These are phyloP conservation scores for Carabus problematicus DNA, from an alignment of 2,888 invertebrate species.

Conservation along the genomic window DNA sequence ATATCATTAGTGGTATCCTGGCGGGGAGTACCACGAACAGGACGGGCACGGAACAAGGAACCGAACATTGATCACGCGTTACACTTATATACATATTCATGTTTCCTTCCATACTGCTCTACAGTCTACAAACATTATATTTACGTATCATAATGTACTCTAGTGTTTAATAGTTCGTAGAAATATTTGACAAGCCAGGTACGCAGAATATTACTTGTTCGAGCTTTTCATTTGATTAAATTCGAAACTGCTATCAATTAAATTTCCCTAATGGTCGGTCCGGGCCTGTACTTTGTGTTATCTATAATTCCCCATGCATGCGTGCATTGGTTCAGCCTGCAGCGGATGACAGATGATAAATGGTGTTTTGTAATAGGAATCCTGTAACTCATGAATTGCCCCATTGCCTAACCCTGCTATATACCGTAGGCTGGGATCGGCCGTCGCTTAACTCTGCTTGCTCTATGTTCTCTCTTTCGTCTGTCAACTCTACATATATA, in stretches of 20 bases:
- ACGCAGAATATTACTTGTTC: too few relatives aligned
- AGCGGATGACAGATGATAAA: constrained; percentile 59
- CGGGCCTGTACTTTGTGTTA: constrained; percentile 27
- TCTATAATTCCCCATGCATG: constrained; percentile 40
- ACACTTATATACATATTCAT: too few relatives aligned
- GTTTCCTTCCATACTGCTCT: too few relatives aligned
- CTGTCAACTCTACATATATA: background rate
- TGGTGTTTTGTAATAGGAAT: constrained; percentile 59
- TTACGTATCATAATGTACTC: too few relatives aligned
- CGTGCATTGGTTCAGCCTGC: constrained; percentile 44
- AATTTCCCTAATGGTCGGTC: constrained; percentile 21
- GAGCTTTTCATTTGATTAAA: too few relatives aligned
- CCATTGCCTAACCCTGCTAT: constrained; percentile 50
- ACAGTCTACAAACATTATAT: too few relatives aligned
- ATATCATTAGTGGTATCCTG: constrained; percentile 54
- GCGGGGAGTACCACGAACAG: constrained; percentile 46
- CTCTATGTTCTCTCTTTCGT: constrained; percentile 5
- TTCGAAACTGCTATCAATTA: constrained; percentile 5
- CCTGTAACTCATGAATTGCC: constrained; percentile 57
- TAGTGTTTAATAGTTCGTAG: too few relatives aligned
- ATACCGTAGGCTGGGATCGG: constrained; percentile 9
- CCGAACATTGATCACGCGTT: too few relatives aligned
- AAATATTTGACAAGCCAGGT: too few relatives aligned
- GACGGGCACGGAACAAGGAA: background rate
- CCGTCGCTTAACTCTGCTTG: constrained; percentile 16